Percentiles rank a stretch among this genome's conserved stretches.
Evolutionary conservation across 2,797 vertebrate species (phyloP).

Genomic region (Loris lydekkerianus): DNA sequence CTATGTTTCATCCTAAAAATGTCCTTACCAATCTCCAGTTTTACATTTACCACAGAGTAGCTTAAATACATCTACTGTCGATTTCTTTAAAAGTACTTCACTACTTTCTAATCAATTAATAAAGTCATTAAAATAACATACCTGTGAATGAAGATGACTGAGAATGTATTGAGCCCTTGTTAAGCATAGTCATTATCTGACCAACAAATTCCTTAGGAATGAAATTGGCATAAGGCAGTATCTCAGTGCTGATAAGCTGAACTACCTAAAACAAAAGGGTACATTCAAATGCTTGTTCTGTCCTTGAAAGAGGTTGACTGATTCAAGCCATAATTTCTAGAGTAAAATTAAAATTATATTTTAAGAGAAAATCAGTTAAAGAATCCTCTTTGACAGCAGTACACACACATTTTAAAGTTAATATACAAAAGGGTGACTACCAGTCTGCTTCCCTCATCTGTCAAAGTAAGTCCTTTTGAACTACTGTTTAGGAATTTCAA

Average conservation of each 20-base stretch:
- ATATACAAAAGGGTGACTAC: neutral
- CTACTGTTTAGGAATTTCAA: conserved; percentile 25
- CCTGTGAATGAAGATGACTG: conserved; percentile 99
- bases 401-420: conserved; percentile 26
- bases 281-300: conserved; percentile 68
- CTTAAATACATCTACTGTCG: conserved; percentile 23
- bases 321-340: conserved; percentile 69
- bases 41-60: conserved; percentile 5
- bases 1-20: neutral
- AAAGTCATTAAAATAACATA: conserved; percentile 82
- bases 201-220: conserved; percentile 99
- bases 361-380: conserved; percentile 40
- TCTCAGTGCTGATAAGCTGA: conserved; percentile 98
- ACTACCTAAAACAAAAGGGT: conserved; percentile 93
- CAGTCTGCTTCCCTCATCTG: neutral
- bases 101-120: neutral
- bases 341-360: conserved; percentile 60
- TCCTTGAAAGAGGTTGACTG: conserved; percentile 47
- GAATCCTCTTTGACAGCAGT: neutral
- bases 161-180: conserved; percentile 99
- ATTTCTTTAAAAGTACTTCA: conserved; percentile 62
- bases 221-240: conserved; percentile 99
- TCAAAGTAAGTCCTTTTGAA: neutral
- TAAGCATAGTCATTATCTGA: conserved; percentile 99
- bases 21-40: neutral